Conservation (phyloP, 2,888 invertebrate genomes). For the Spisula subtruncata region DNA sequence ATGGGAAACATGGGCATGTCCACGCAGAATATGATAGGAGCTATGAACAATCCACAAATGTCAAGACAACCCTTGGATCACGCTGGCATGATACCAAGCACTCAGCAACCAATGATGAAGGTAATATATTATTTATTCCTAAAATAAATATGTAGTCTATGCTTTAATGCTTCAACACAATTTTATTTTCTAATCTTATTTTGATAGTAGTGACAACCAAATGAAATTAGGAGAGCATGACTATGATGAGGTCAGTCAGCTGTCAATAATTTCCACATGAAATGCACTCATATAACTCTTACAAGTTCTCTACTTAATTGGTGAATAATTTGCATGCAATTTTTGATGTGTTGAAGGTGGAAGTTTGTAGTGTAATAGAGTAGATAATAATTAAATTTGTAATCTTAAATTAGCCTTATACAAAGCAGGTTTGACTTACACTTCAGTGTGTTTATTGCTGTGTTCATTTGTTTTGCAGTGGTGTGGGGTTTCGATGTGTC, state of each 20-base stretch:
- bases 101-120: slow-evolving; percentile 79
- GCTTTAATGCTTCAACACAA: slow-evolving; percentile 12
- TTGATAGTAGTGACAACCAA: neutral
- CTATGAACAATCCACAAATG: slow-evolving; percentile 75
- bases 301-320: neutral
- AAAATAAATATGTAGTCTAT: neutral
- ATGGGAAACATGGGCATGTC: slow-evolving; percentile 74
- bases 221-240: neutral
- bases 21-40: slow-evolving; percentile 76
- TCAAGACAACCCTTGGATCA: slow-evolving; percentile 78
- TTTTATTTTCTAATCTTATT: neutral
- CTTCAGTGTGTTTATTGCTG: too few species aligned
- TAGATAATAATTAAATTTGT: neutral
- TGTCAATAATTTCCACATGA: neutral
- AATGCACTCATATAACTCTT: neutral
- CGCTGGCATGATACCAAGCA: slow-evolving; percentile 76
- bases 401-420: neutral
- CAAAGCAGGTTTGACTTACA: too few species aligned
- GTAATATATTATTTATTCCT: slow-evolving; percentile 62
- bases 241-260: neutral
- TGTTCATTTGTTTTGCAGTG: too few species aligned
- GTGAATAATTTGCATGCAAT: neutral
- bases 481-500: too few species aligned
- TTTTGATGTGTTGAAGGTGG: neutral
- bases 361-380: neutral